phyloP scores from a whole-genome alignment of 1,140 invertebrate species.

The Charaxes varanes region DNA sequence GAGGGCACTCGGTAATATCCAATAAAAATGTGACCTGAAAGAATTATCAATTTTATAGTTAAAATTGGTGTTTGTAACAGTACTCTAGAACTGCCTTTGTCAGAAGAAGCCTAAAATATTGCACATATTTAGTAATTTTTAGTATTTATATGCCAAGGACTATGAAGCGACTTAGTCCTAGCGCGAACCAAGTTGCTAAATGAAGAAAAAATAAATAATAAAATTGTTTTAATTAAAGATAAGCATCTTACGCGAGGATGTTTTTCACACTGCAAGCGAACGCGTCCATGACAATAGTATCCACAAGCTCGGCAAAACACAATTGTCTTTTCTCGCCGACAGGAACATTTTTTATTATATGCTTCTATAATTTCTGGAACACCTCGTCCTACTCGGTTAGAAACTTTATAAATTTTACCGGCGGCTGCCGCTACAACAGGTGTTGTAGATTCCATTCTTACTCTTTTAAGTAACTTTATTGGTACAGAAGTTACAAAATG shows the following conservation, averaged over 20 bases:
- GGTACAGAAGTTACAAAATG: no score
- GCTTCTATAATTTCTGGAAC: conserved; percentile 38
- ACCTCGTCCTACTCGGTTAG: conserved; percentile 44
- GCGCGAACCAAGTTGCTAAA: no score
- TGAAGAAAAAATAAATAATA: no score
- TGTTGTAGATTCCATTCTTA: conserved; percentile 33
- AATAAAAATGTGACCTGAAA: conserved; percentile 55
- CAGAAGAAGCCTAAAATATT: no score
- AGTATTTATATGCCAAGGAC: no score
- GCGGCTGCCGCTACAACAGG: conserved; percentile 50
- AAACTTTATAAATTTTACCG: conserved; percentile 34
- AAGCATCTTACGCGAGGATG: conserved; percentile 50
- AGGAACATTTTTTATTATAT: conserved; percentile 50
- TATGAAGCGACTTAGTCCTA: no score
- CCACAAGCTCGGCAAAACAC: conserved; percentile 62
- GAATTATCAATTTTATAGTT: conserved; percentile 4
- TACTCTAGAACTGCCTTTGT: no score
- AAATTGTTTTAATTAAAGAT: not conserved
- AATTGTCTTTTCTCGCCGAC: conserved; percentile 47
- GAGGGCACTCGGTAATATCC: conserved; percentile 52
- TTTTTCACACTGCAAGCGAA: conserved; percentile 43
- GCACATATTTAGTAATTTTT: no score
- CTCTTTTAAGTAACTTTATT: conserved; percentile 1
- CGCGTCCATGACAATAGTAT: conserved; percentile 55
- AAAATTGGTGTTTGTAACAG: not conserved